A percentile compares a stretch with the other conserved stretches of the same genome.
These are phyloP conservation scores for Artemia franciscana DNA, from an alignment of 1,140 invertebrate species.

Conservation along the genomic window DNA sequence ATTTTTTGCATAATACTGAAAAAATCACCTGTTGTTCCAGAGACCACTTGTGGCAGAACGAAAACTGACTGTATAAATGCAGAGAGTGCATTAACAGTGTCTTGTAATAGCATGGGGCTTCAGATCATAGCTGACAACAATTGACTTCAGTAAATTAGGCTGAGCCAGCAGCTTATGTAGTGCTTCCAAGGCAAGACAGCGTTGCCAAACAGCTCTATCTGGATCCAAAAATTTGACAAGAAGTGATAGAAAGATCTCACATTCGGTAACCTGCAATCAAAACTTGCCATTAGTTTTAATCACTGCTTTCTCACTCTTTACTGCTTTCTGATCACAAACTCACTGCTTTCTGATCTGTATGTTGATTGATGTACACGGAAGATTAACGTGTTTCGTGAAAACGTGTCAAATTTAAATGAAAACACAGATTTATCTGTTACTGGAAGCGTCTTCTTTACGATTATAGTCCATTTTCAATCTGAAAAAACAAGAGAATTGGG, in stretches of 20 bases:
- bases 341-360: too few relatives aligned
- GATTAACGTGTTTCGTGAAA: too few relatives aligned
- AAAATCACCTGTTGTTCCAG: background rate
- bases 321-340: too few relatives aligned
- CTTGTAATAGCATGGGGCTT: conserved; percentile 70
- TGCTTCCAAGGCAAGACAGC: conserved; percentile 79
- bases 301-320: too few relatives aligned
- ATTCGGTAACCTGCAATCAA: conserved; percentile 77
- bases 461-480: too few relatives aligned
- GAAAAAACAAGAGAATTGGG: too few relatives aligned
- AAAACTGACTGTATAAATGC: conserved; percentile 87
- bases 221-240: conserved; percentile 91
- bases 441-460: too few relatives aligned
- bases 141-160: conserved; percentile 61
- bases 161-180: conserved; percentile 80
- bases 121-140: conserved; percentile 83
- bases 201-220: conserved; percentile 86
- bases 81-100: conserved; percentile 82
- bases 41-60: conserved; percentile 30
- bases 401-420: too few relatives aligned
- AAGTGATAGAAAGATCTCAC: conserved; percentile 90
- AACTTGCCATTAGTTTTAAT: too few relatives aligned
- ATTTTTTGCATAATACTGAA: too few relatives aligned
- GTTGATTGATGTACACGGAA: too few relatives aligned
- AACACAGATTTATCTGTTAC: too few relatives aligned